A percentile compares a stretch with the other conserved stretches of the same genome.
These are phyloP conservation scores for Muscicapa adusta DNA, from an alignment of 2,113 vertebrate species.

Conservation along the genomic window DNA sequence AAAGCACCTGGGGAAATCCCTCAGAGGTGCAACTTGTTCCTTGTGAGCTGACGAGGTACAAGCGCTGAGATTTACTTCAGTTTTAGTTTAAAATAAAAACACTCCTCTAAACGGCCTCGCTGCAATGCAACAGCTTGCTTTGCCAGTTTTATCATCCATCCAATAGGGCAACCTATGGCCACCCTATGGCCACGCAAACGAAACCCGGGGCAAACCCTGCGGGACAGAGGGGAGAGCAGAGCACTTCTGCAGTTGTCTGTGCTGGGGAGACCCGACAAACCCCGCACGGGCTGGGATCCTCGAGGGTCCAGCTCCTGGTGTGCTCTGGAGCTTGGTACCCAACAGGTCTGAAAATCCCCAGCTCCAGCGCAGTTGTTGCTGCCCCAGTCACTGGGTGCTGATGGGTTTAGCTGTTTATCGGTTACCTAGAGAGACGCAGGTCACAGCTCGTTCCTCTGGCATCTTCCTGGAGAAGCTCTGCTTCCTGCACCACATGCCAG, in stretches of 20 bases:
- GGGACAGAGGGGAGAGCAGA: background rate
- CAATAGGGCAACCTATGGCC: background rate
- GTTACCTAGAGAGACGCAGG: background rate
- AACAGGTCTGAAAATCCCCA: background rate
- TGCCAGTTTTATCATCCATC: background rate
- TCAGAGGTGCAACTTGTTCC: background rate
- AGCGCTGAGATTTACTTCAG: background rate
- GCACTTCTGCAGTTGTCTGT: background rate
- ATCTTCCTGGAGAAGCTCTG: background rate
- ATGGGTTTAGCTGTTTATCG: background rate
- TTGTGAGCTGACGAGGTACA: background rate
- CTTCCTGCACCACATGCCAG: slow-evolving; percentile 34
- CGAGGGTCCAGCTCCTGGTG: background rate
- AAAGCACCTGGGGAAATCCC: background rate
- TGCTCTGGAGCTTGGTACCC: background rate
- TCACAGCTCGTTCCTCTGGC: slow-evolving; percentile 1
- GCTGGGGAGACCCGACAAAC: background rate
- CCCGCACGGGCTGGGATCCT: background rate
- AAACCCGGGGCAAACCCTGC: background rate
- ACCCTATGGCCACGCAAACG: background rate
- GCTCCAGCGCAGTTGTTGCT: background rate
- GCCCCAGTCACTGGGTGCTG: background rate
- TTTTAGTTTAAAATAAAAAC: background rate
- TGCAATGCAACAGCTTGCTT: background rate
- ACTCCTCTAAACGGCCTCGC: background rate